A percentile compares a stretch with the other conserved stretches of the same genome.
phyloP scores from a whole-genome alignment of 2,113 vertebrate species.

The Danio rerio region GRCz12tu NC_133195.1:26594001-26594500 shows the following conservation, averaged over 20 bases:
- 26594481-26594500: constrained; percentile 98
- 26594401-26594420: not conserved
- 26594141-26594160: constrained; percentile 10
- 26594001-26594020: constrained; percentile 17
- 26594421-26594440: not conserved
- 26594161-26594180: constrained; percentile 27
- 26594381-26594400: not conserved
- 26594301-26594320: not conserved
- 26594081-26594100: not conserved
- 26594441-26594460: constrained; percentile 34
- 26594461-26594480: constrained; percentile 95
- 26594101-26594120: not conserved
- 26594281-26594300: constrained; percentile 49
- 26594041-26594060: constrained; percentile 22
- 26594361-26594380: constrained; percentile 35
- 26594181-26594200: not conserved
- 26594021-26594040: constrained; percentile 21
- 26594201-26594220: not conserved
- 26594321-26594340: constrained; percentile 44
- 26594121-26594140: not conserved
- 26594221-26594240: not conserved
- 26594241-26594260: not conserved
- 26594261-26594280: constrained; percentile 30
- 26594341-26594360: constrained; percentile 13
- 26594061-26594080: not conserved